Evolutionary conservation across 1,140 invertebrate species (phyloP).

Genomic region (Goniozus legneri): DNA sequence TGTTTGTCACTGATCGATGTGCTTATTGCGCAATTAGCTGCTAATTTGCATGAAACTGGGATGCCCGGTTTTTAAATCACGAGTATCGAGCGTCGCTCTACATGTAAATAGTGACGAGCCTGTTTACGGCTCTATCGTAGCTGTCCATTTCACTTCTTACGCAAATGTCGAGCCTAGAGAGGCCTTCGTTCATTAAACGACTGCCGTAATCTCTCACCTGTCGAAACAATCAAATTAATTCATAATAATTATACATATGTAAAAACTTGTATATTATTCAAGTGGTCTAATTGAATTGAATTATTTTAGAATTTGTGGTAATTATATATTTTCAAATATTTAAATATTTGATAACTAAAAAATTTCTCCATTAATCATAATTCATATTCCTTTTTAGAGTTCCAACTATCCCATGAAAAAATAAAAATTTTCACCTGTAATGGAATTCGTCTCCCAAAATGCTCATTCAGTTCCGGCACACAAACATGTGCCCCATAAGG

Average conservation of each 20-base stretch:
- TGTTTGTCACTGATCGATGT: too few species aligned
- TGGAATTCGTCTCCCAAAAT: conserved; percentile 48
- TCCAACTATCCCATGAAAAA: too few species aligned
- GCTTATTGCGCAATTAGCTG: too few species aligned
- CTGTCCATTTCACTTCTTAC: conserved; percentile 55
- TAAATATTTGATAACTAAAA: too few species aligned
- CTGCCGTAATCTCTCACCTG: conserved; percentile 44
- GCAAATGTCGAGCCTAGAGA: conserved; percentile 52
- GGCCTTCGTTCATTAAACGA: conserved; percentile 44
- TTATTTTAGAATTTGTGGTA: too few species aligned
- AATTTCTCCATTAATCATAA: too few species aligned
- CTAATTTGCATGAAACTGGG: too few species aligned
- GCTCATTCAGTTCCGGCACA: conserved; percentile 53
- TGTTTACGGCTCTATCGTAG: conserved; percentile 53
- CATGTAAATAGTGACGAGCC: conserved; percentile 37
- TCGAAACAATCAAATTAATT: conserved; percentile 12
- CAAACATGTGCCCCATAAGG: conserved; percentile 51
- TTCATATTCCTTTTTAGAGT: too few species aligned
- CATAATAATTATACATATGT: background rate
- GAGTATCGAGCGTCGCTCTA: too few species aligned
- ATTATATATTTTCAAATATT: too few species aligned
- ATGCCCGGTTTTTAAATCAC: too few species aligned
- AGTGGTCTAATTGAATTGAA: background rate
- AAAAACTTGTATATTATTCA: background rate
- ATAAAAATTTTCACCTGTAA: conserved; percentile 28